Percentiles rank a stretch among this genome's conserved stretches.
Evolutionary conservation across 2,888 invertebrate species (phyloP).

Genomic region (Limnephilus marmoratus): DNA sequence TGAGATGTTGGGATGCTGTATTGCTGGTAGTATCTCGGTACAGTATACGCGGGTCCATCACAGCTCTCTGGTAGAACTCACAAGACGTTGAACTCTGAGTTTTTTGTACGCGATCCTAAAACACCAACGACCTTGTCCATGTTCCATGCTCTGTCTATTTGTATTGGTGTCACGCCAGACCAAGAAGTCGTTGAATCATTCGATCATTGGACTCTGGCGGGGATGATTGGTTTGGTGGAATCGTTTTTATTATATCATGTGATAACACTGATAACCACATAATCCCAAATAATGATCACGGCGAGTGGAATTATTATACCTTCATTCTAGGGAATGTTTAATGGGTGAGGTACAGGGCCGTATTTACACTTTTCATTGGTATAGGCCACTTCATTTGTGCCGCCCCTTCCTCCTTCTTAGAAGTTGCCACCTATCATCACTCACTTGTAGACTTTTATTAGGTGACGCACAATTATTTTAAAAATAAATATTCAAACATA

Average conservation of each 20-base stretch:
- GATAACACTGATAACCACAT: neutral
- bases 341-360: neutral
- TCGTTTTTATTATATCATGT: neutral
- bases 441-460: too few species aligned
- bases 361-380: too few species aligned
- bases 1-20: neutral
- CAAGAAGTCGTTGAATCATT: slow-evolving; percentile 10
- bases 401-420: too few species aligned
- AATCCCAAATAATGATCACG: neutral
- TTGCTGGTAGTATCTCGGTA: neutral
- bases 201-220: neutral
- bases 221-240: neutral
- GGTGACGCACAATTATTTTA: too few species aligned
- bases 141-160: neutral
- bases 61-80: slow-evolving; percentile 28
- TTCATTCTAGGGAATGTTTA: neutral
- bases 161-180: slow-evolving; percentile 14
- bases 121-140: slow-evolving; percentile 57
- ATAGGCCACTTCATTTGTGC: too few species aligned
- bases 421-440: too few species aligned
- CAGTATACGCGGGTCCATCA: slow-evolving; percentile 28
- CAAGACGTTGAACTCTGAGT: slow-evolving; percentile 47
- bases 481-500: too few species aligned
- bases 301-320: neutral
- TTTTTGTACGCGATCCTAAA: slow-evolving; percentile 56